phyloP scores from a whole-genome alignment of 2,888 invertebrate species.

The Latrodectus elegans region DNA sequence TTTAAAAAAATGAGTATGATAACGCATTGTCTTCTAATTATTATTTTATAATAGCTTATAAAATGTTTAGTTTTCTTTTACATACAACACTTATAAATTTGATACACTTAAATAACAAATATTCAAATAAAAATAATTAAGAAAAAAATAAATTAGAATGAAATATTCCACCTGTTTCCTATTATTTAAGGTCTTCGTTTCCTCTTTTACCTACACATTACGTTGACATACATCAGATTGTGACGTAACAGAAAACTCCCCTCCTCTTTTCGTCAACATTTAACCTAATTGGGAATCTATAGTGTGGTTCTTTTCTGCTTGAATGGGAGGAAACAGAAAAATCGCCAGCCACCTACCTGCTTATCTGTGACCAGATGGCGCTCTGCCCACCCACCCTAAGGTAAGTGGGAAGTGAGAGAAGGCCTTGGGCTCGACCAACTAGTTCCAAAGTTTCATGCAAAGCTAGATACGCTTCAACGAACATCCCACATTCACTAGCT shows the following conservation, averaged over 20 bases:
- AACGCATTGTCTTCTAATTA: too few relatives aligned
- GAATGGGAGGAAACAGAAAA: neutral
- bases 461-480: constrained; percentile 60
- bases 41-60: too few relatives aligned
- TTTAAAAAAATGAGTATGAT: too few relatives aligned
- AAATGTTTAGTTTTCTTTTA: too few relatives aligned
- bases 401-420: constrained; percentile 67
- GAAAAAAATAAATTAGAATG: too few relatives aligned
- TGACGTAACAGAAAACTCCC: neutral
- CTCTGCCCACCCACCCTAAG: constrained; percentile 58
- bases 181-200: too few relatives aligned
- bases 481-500: constrained; percentile 30
- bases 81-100: too few relatives aligned
- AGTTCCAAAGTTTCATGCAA: constrained; percentile 43
- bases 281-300: constrained; percentile 2
- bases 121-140: too few relatives aligned
- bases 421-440: constrained; percentile 64
- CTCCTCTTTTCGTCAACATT: neutral
- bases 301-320: constrained; percentile 28
- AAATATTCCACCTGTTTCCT: too few relatives aligned
- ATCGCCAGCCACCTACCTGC: constrained; percentile 32
- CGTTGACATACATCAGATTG: neutral
- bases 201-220: too few relatives aligned
- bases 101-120: too few relatives aligned
- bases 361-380: constrained; percentile 60